Evolutionary conservation across 2,113 vertebrate genomes (phyloP).

Genomic region (Aldabrachelys gigantea): DNA sequence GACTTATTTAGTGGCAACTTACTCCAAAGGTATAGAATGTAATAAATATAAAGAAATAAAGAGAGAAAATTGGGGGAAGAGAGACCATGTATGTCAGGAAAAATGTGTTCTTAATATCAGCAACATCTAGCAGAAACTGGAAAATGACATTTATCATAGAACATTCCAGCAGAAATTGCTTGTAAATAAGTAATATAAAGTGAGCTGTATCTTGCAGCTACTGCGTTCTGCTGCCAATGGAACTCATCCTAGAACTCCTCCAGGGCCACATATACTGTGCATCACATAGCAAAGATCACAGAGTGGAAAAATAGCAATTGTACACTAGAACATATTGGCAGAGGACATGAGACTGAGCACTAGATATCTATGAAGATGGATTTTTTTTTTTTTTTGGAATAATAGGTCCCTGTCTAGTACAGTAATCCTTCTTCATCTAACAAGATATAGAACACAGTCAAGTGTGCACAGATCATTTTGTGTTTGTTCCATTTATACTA

Average conservation of each 20-base stretch:
- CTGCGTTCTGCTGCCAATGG: not conserved
- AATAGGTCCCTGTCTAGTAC: not conserved
- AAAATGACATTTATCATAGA: not conserved
- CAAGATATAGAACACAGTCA: conserved; percentile 16
- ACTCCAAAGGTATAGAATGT: not conserved
- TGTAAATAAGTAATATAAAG: not conserved
- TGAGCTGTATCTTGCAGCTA: not conserved
- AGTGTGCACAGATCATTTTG: conserved; percentile 46
- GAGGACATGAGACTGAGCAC: not conserved
- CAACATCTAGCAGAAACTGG: conserved; percentile 10
- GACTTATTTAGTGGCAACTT: not conserved
- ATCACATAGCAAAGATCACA: not conserved
- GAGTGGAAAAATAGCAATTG: not conserved
- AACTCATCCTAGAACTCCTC: not conserved
- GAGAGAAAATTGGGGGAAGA: not conserved
- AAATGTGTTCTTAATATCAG: not conserved
- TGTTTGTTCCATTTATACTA: conserved; percentile 40
- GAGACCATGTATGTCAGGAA: not conserved
- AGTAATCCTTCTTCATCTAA: conserved; percentile 50
- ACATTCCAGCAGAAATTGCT: not conserved
- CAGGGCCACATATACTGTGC: not conserved
- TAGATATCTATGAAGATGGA: conserved; percentile 43
- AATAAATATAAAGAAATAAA: not conserved
- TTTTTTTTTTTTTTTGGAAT: conserved; percentile 13
- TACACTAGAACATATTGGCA: conserved; percentile 6